Evolutionary conservation across 2,888 invertebrate species (phyloP), one percentile per base, ranked within the genome.

Genomic region (Drosophila acutilabella): DNA sequence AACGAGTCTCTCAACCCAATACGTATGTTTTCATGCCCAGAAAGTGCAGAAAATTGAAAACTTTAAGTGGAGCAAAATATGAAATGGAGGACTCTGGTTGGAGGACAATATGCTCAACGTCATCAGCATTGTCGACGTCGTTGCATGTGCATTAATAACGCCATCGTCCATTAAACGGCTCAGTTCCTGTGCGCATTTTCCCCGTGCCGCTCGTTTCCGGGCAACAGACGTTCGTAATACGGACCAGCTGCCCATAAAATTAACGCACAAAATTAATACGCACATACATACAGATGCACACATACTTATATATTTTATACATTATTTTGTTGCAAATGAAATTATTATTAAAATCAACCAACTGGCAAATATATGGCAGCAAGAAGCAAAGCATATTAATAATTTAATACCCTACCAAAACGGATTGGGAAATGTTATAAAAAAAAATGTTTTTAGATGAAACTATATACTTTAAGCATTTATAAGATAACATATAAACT

Each of bases 171-270:
- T 80, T 83, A 86, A 80, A 68, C 77, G 78, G 76, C 67, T 70
- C 81, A 65, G 73, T 67, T 69, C 65, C 76, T 62, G 74, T 54
- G 6, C 52, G 13, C 51, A 57, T 50, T 30, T 44, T 26, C 47
- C 5, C 5, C 3, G 4, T 36, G 11, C 20, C 23, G 7, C 10
- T 1, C 18, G 20, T 50, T 54, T 61, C 59, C 62, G 45, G 66
- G 14, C 38, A 75, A 64, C 72, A 77, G 69, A 65, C 60, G 72
- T 66, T 69, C 58, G 66, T 61, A 71, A 78, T 68, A 60, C 54
- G 61, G 60, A 68, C 48, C 81, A 80, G 77, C 78, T 80, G 85
- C 70, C 77, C 77, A 79, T 78, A 73, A 80, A 85, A 85, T 84
- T 81, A 87, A 82, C 73, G 81, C 79, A 77, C 69, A 73, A 72